Evolutionary conservation across 2,888 invertebrate species (phyloP), one percentile per base, ranked within the genome.

Genomic region (Crematogaster levior): DNA sequence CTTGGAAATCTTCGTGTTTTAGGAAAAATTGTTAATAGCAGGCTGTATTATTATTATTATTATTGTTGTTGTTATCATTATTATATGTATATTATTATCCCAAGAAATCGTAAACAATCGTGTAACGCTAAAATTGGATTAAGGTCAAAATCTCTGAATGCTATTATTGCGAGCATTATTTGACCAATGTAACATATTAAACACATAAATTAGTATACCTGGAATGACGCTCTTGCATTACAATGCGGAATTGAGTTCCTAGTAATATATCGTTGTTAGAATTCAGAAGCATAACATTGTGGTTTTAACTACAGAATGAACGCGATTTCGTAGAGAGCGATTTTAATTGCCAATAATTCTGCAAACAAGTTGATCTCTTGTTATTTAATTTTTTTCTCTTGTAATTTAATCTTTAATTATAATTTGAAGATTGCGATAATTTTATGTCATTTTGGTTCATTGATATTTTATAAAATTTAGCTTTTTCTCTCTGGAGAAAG

Each of bases 181-280:
- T 21, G 30, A 30, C 37, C 37, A 37, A 72, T 30, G 27, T 53
- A 27, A 51, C 37, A 60, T 34, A 66, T 53, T 82, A 53, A 68
- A 37, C 82, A 53, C 24, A 24, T 24, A 48, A 48, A 77, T 79
- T 72, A 27, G 46, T 9, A 56, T 27, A 72, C 65, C 40, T 24
- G 82, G 58, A 80, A 63, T 51, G 65, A 30, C 51, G 30, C 30
- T 61, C 37, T n/a, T 68, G 81, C 68, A 60, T 68, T 82, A 51
- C 56, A 72, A 70, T 21, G 56, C 43, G 82, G 58, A 81, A 83
- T 72, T 85, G 77, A 85, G 80, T 86, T 48, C 53, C 24, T 30
- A 27, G 72, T 82, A 85, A 83, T 84, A 83, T 66, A 86, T 82
- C 43, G 75, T 58, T 51, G 46, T 37, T 63, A 82, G 86, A 84